phyloP scores from a whole-genome alignment of 2,113 vertebrate species.

The Neogobius melanostomus region DNA sequence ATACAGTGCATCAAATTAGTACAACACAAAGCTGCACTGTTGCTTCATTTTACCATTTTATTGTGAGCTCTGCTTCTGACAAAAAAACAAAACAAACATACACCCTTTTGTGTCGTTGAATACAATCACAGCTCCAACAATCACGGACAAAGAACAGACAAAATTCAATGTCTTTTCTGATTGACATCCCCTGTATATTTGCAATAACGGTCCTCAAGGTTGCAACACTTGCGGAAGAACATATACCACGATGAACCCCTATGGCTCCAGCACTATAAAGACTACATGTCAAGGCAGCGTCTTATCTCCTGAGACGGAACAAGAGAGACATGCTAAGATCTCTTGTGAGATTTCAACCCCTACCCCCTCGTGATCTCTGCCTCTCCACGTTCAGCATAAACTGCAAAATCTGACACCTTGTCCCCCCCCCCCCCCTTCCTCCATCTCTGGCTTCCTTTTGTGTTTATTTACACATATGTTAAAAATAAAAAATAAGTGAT shows the following conservation, averaged over 20 bases:
- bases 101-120: neutral
- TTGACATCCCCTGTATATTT: constrained; percentile 29
- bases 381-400: neutral
- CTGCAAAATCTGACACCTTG: constrained; percentile 25
- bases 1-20: neutral
- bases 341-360: too few relatives aligned
- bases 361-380: constrained; percentile 10
- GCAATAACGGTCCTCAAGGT: constrained; percentile 27
- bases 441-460: constrained; percentile 3
- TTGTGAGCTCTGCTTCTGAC: neutral
- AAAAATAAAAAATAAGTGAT: constrained; percentile 55
- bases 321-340: too few relatives aligned
- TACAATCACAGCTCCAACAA: neutral
- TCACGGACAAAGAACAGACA: constrained; percentile 6
- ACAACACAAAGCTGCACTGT: neutral
- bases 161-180: neutral
- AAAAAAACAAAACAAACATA: neutral
- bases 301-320: constrained; percentile 39
- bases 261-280: constrained; percentile 46
- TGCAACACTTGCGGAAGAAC: constrained; percentile 41
- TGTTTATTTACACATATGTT: constrained; percentile 50
- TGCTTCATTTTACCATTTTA: neutral
- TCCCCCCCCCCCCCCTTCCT: constrained; percentile 11
- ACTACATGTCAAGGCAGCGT: constrained; percentile 55
- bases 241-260: constrained; percentile 13